Conservation (phyloP, 2,113 vertebrate species). For the Bothrops jararaca region DNA sequence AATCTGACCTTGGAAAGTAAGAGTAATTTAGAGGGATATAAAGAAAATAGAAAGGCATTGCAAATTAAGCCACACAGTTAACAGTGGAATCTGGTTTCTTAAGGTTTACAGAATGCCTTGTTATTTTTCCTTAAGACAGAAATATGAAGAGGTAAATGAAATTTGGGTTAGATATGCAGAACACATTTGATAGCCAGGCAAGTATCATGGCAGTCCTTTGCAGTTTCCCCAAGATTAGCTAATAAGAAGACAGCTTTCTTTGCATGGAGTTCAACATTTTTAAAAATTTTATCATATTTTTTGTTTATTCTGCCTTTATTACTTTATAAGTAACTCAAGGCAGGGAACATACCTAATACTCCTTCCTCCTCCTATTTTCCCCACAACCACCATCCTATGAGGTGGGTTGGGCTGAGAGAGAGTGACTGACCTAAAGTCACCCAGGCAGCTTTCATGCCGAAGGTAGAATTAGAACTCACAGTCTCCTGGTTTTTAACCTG, state of each 20-base stretch:
- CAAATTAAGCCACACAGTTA: slow-evolving; percentile 22
- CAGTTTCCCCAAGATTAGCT: slow-evolving; percentile 22
- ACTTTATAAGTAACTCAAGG: neutral
- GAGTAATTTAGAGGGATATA: neutral
- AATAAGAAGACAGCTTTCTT: neutral
- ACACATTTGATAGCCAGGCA: slow-evolving; percentile 6
- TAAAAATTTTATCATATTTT: neutral
- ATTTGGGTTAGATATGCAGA: neutral
- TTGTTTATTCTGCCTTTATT: neutral
- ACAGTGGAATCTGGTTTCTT: neutral
- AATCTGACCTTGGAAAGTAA: slow-evolving; percentile 21
- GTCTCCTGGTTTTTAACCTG: neutral
- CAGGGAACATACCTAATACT: neutral
- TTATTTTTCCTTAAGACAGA: slow-evolving; percentile 6
- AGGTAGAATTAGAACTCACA: neutral
- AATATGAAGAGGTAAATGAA: slow-evolving; percentile 10
- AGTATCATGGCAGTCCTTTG: slow-evolving; percentile 31
- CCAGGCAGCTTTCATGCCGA: no score
- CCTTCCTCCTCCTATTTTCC: neutral
- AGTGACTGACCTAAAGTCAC: no score
- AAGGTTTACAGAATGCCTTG: slow-evolving; percentile 6
- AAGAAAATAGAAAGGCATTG: slow-evolving; percentile 15
- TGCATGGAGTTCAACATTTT: neutral
- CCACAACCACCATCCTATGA: no score
- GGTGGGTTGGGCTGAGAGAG: no score